Evolutionary conservation across 1,140 invertebrate species (phyloP).

Genomic region (Drosophila auraria): DNA sequence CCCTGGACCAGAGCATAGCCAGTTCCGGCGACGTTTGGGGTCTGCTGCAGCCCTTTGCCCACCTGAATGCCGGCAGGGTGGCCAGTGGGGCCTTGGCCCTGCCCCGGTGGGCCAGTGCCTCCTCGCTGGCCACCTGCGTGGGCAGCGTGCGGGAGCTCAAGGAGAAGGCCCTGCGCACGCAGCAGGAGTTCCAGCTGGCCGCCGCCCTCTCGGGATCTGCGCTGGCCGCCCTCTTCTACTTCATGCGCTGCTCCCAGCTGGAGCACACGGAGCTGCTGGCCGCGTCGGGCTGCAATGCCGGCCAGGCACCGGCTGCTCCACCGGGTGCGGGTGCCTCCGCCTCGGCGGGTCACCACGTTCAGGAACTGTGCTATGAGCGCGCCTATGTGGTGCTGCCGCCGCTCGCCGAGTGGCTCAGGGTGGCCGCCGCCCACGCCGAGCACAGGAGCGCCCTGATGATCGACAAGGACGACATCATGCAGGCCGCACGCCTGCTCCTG

Average conservation of each 20-base stretch:
- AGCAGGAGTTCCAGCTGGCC: slow-evolving; percentile 86
- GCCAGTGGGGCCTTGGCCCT: slow-evolving; percentile 93
- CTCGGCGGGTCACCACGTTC: slow-evolving; percentile 86
- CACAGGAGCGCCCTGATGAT: slow-evolving; percentile 91
- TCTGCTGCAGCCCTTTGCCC: slow-evolving; percentile 94
- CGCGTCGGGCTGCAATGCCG: slow-evolving; percentile 58
- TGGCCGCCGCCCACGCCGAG: slow-evolving; percentile 92
- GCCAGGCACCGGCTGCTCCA: slow-evolving; percentile 35
- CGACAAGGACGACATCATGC: slow-evolving; percentile 95
- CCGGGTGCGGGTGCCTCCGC: slow-evolving; percentile 57
- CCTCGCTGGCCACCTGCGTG: slow-evolving; percentile 94
- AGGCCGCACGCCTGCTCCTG: slow-evolving; percentile 93
- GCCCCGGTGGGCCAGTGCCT: slow-evolving; percentile 93
- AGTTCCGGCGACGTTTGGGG: slow-evolving; percentile 95
- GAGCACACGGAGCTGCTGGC: slow-evolving; percentile 85
- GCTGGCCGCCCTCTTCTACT: slow-evolving; percentile 93
- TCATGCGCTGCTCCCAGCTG: slow-evolving; percentile 95
- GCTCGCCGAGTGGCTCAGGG: slow-evolving; percentile 94
- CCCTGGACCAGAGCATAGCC: slow-evolving; percentile 93
- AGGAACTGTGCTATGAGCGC: slow-evolving; percentile 93
- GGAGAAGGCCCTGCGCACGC: slow-evolving; percentile 89
- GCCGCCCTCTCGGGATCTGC: slow-evolving; percentile 89
- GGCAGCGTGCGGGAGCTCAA: slow-evolving; percentile 92
- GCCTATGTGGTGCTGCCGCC: slow-evolving; percentile 95
- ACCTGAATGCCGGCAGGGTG: slow-evolving; percentile 94